Conservation (phyloP, 2,888 invertebrate genomes). For the Sinelater perroti region DNA sequence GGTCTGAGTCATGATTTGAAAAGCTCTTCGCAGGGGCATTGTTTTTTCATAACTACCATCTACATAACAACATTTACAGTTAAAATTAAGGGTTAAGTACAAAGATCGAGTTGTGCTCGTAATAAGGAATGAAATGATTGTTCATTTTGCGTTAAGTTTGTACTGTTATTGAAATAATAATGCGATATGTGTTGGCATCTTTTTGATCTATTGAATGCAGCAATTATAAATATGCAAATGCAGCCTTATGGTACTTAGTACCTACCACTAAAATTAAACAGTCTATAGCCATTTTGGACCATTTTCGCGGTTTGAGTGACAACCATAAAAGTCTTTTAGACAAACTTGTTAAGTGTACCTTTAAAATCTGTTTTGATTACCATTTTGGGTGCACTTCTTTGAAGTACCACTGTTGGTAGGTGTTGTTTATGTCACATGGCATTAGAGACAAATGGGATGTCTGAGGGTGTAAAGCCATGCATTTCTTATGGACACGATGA, state of each 20-base stretch:
- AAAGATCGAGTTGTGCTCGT: no score
- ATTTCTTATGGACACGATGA: constrained; percentile 81
- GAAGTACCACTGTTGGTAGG: constrained; percentile 90
- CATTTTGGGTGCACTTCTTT: constrained; percentile 76
- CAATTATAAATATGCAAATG: neutral
- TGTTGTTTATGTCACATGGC: constrained; percentile 85
- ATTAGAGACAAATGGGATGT: constrained; percentile 79
- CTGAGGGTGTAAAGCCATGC: constrained; percentile 85
- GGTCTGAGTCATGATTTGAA: neutral
- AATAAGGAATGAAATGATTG: no score
- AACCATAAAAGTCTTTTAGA: no score
- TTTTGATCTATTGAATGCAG: constrained; percentile 5
- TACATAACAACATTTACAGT: constrained; percentile 13
- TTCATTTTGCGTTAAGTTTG: constrained; percentile 5
- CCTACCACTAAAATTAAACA: constrained; percentile 10
- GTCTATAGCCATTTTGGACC: constrained; percentile 1
- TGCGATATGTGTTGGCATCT: constrained; percentile 25
- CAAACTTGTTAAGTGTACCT: no score
- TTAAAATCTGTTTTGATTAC: constrained; percentile 57
- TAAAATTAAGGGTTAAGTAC: constrained; percentile 6
- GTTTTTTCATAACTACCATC: neutral
- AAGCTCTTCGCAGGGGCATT: neutral
- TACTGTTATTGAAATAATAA: constrained; percentile 1
- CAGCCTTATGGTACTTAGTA: constrained; percentile 17
- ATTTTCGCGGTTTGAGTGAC: no score